Conservation (phyloP, 2,797 vertebrate genomes). For the Lateolabrax maculatus region DNA sequence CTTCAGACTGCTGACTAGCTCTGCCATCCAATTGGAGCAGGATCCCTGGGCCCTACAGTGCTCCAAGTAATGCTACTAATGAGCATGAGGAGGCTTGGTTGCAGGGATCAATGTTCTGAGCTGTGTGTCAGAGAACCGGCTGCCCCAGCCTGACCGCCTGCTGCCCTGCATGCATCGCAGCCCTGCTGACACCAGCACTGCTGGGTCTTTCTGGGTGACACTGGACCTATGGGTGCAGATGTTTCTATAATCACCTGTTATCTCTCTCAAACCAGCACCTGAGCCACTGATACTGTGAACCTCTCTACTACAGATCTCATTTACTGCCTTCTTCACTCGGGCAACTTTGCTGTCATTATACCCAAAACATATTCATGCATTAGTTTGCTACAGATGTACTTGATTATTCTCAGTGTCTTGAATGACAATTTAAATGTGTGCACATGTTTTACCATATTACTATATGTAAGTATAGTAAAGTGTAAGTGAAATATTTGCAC, state of each 20-base stretch:
- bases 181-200: slow-evolving; percentile 58
- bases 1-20: slow-evolving; percentile 59
- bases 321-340: not conserved
- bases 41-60: slow-evolving; percentile 47
- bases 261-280: slow-evolving; percentile 65
- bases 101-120: slow-evolving; percentile 67
- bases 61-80: slow-evolving; percentile 74
- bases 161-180: slow-evolving; percentile 34
- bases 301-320: slow-evolving; percentile 5
- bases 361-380: not conserved
- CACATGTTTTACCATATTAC: too few species aligned
- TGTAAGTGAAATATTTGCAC: too few species aligned
- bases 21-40: slow-evolving; percentile 50
- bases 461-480: too few species aligned
- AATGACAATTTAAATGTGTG: not conserved
- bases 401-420: not conserved
- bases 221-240: slow-evolving; percentile 44
- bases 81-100: slow-evolving; percentile 66
- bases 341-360: not conserved
- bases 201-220: slow-evolving; percentile 46
- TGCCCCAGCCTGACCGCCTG: slow-evolving; percentile 47
- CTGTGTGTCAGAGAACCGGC: slow-evolving; percentile 47
- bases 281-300: slow-evolving; percentile 53
- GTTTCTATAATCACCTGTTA: slow-evolving; percentile 75
- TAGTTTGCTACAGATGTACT: slow-evolving; percentile 1